These are phyloP conservation scores for Eidolon dupreanum DNA, from an alignment of 2,797 vertebrate genomes.

Conservation along the genomic window DNA sequence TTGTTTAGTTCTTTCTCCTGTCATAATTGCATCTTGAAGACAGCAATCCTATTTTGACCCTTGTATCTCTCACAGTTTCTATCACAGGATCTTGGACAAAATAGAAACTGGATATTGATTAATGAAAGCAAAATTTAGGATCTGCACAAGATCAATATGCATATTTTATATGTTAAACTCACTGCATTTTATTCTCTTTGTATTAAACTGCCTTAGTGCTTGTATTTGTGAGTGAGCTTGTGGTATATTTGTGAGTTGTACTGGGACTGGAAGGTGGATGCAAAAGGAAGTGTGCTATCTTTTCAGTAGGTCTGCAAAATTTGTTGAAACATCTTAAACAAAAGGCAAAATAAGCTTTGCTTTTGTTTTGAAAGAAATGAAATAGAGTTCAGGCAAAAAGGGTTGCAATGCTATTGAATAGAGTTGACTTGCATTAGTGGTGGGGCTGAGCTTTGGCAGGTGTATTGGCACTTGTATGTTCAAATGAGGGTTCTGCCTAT, in stretches of 20 bases:
- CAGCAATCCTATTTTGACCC: background rate
- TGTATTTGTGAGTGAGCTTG: background rate
- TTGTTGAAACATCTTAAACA: background rate
- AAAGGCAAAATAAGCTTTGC: background rate
- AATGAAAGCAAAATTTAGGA: background rate
- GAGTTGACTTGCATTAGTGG: background rate
- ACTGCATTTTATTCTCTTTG: background rate
- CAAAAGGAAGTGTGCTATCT: background rate
- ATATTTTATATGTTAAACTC: background rate
- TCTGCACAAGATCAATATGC: background rate
- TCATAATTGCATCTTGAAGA: background rate
- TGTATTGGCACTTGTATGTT: background rate
- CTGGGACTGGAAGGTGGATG: background rate
- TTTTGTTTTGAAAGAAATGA: background rate
- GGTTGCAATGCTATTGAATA: background rate
- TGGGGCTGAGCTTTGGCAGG: background rate
- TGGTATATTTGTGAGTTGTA: background rate
- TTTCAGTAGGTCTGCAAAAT: background rate
- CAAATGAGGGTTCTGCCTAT: background rate
- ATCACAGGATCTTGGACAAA: background rate
- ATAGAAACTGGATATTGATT: background rate
- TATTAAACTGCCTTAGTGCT: background rate
- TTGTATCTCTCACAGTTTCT: background rate
- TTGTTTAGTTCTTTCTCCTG: background rate
- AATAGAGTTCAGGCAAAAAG: background rate